Conservation (phyloP, 2,888 invertebrate species). For the Boloria selene region DNA sequence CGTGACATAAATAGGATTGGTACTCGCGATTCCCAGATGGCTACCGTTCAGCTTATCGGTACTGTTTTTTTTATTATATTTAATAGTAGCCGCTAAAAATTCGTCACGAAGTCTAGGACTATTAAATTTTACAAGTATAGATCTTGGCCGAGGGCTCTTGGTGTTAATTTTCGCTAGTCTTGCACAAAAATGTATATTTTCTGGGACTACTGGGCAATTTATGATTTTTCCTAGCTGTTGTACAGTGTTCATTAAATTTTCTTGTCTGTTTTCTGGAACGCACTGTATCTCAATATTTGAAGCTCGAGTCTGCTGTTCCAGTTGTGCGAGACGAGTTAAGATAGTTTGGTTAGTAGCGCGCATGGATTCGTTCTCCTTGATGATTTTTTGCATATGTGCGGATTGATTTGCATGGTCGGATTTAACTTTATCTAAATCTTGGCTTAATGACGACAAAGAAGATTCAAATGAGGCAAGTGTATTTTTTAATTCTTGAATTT, state of each 20-base stretch:
- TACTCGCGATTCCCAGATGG: conserved; percentile 1
- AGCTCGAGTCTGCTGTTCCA: conserved; percentile 40
- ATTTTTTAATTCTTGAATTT: conserved; percentile 5
- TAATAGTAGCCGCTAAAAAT: conserved; percentile 34
- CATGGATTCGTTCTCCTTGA: conserved; percentile 2
- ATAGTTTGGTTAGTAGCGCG: not conserved
- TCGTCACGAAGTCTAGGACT: conserved; percentile 37
- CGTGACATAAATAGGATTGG: conserved; percentile 5
- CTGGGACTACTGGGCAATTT: conserved; percentile 9
- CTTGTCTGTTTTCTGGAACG: conserved; percentile 40
- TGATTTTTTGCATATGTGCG: not conserved
- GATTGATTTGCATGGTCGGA: not conserved
- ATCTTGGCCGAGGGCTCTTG: conserved; percentile 33
- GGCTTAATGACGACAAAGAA: conserved; percentile 3
- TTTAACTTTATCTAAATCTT: not conserved
- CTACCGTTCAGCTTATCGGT: too few relatives aligned
- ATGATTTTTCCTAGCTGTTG: conserved; percentile 17
- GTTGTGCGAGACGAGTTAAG: not conserved
- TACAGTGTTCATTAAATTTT: conserved; percentile 25
- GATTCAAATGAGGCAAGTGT: not conserved
- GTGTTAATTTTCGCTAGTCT: conserved; percentile 40
- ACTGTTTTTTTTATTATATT: conserved; percentile 31
- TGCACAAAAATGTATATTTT: conserved; percentile 33
- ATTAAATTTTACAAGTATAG: conserved; percentile 37
- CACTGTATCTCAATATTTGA: conserved; percentile 41